A percentile compares a stretch with the other conserved stretches of the same genome.
These are phyloP conservation scores for Bruchidius siliquastri DNA, from an alignment of 2,888 invertebrate species.

Conservation along the genomic window DNA sequence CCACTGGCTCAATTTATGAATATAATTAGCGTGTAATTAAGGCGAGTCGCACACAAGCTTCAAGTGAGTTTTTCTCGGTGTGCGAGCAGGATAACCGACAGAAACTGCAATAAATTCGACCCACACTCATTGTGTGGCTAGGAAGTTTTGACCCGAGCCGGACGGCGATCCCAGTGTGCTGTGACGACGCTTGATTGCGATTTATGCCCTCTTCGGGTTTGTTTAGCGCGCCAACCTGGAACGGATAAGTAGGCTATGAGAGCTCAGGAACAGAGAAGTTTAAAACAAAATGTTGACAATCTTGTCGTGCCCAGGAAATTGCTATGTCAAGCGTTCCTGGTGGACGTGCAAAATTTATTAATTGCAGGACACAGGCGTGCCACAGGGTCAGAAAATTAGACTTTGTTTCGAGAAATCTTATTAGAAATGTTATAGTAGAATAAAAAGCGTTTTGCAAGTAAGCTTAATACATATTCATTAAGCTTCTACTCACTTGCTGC, in stretches of 20 bases:
- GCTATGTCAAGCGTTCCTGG: background rate
- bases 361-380: background rate
- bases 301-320: background rate
- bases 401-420: no score
- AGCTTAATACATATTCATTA: no score
- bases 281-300: background rate
- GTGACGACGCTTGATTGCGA: background rate
- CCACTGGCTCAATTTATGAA: constrained; percentile 21
- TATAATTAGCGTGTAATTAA: constrained; percentile 29
- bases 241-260: background rate
- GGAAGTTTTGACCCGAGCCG: background rate
- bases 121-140: constrained; percentile 32
- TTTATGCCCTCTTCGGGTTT: background rate
- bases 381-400: no score
- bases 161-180: background rate
- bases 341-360: background rate
- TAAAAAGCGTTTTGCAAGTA: no score
- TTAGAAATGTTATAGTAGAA: no score
- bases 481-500: no score
- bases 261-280: background rate
- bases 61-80: constrained; percentile 20
- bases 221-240: background rate
- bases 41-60: constrained; percentile 16
- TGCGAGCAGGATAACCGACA: constrained; percentile 19
- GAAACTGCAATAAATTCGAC: constrained; percentile 35